Base-by-base conservation (phyloP, 2,113 vertebrate species). In the Cyanoramphus novaezelandiae region DNA sequence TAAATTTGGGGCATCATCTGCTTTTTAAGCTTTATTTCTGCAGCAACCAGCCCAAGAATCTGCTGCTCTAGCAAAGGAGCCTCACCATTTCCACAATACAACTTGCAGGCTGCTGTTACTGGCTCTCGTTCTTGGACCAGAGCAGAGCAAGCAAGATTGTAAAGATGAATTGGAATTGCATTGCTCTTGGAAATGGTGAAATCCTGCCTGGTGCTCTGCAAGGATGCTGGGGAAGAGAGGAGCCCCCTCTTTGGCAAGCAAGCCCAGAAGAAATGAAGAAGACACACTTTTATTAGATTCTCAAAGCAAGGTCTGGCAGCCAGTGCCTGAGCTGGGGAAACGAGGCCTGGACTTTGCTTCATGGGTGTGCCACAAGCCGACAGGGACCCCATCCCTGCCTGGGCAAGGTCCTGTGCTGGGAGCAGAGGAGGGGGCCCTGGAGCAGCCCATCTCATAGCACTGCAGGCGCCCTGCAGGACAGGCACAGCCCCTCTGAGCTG, bases 1-100 rank as follows among this genome's bases (percentile, higher is more conserved):
- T 94, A 92, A 94, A 94, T 95, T 64, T 92, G 96, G 91, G 81
- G n/a, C 88, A 94, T 88, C 39, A 1, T 83, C 79, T 94, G 90
- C 82, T 80, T 93, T 71, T 67, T 19, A 78, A 69, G 78, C 63
- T 82, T 79, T 83, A 77, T 71, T 92, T 68, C 79, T 93, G 76
- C 50, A 92, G 76, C 64, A 94, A 18, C 62, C 77, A 88, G 85
- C 85, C 90, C 68, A 92, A 74, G 60, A 82, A 82, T 75, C 93
- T 84, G 52, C 9, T 41, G 37, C 82, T 63, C 41, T 60, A 50
- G 20, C 64, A 68, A 67, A 65, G 47, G 10, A 88, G 33, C 44
- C 41, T 75, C 10, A 2, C 33, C 65, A 5, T n/a, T 84, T 74
- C 29, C 68, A 52, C 67, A 49, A 6, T 47, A 33, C 28, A 39